phyloP scores from a whole-genome alignment of 2,797 vertebrate genomes.

The Hippopotamyrus pictus region DNA sequence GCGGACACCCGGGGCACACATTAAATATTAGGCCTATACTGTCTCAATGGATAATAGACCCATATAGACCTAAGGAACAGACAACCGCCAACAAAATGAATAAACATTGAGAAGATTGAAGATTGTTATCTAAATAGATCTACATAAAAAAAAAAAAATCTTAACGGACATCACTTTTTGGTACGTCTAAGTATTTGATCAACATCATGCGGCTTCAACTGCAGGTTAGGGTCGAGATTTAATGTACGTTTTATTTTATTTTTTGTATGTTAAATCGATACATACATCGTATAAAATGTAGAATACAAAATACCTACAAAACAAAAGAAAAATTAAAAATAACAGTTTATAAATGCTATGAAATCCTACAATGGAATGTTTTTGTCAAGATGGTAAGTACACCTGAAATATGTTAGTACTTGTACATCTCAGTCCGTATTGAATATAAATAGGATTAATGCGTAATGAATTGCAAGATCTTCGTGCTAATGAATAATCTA shows the following conservation, averaged over 20 bases:
- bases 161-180: not conserved
- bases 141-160: not conserved
- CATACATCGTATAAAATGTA: not conserved
- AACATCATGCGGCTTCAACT: not conserved
- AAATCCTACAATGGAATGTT: not conserved
- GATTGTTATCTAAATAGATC: not conserved
- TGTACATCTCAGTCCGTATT: not conserved
- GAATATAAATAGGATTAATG: constrained; percentile 21
- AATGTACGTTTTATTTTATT: not conserved
- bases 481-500: constrained; percentile 35
- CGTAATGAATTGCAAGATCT: constrained; percentile 29
- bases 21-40: not conserved
- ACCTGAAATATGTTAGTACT: not conserved
- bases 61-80: not conserved
- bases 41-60: not conserved
- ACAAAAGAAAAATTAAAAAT: not conserved
- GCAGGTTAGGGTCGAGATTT: not conserved
- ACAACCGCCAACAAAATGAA: not conserved
- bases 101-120: not conserved
- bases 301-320: not conserved
- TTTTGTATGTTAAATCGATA: not conserved
- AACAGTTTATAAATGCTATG: not conserved
- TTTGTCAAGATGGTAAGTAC: not conserved
- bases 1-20: not conserved
- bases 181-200: not conserved